Conservation (phyloP, 2,888 invertebrate species). For the Diaprepes abbreviatus region DNA sequence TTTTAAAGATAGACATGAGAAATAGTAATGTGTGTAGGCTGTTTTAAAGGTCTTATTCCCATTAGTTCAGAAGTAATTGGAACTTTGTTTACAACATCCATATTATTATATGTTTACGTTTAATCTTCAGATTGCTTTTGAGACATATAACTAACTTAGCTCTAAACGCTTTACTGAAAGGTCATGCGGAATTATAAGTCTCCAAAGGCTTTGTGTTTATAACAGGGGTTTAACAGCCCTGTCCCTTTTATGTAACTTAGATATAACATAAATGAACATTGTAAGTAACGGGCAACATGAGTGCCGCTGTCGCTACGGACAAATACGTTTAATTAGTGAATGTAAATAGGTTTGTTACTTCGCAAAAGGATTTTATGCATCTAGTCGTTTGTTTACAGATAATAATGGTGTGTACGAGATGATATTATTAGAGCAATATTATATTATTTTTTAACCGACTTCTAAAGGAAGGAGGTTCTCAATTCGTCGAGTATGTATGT, state of each 20-base stretch:
- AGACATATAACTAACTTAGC: not conserved
- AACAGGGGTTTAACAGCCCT: slow-evolving; percentile 9
- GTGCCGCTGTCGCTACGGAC: slow-evolving; percentile 8
- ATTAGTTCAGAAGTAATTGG: not conserved
- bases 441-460: no score
- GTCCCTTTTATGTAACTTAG: slow-evolving; percentile 1
- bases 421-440: slow-evolving; percentile 11
- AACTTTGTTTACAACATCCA: not conserved
- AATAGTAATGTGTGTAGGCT: no score
- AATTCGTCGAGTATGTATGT: no score
- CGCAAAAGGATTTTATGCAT: slow-evolving; percentile 24
- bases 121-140: not conserved
- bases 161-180: slow-evolving; percentile 9
- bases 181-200: slow-evolving; percentile 2
- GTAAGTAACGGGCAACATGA: slow-evolving; percentile 17
- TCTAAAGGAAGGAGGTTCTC: no score
- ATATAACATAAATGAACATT: slow-evolving; percentile 9
- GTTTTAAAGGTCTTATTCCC: no score
- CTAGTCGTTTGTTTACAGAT: slow-evolving; percentile 6
- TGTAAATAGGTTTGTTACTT: slow-evolving; percentile 28
- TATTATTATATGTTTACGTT: no score
- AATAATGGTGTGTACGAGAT: not conserved
- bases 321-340: slow-evolving; percentile 35
- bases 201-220: slow-evolving; percentile 2
- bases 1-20: no score